These are phyloP conservation scores for Tinea semifulvella DNA, from an alignment of 2,888 invertebrate species.

Conservation along the genomic window DNA sequence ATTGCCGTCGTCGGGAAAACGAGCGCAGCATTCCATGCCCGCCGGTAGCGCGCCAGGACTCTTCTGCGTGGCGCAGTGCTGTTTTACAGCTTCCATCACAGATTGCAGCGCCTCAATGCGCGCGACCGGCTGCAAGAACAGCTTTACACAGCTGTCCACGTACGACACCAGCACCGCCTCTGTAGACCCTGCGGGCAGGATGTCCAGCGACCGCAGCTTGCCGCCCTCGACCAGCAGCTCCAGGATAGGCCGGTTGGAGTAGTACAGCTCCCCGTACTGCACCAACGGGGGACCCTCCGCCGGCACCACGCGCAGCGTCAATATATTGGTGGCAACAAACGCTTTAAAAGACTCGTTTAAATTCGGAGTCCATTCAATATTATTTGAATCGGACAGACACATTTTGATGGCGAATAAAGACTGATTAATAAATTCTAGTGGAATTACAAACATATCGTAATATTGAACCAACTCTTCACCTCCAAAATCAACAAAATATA, in stretches of 20 bases:
- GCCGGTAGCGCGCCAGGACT: conserved; percentile 56
- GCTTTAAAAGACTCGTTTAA: conserved; percentile 77
- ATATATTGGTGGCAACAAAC: conserved; percentile 69
- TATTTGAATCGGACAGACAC: conserved; percentile 75
- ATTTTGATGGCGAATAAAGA: conserved; percentile 81
- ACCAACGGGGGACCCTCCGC: conserved; percentile 76
- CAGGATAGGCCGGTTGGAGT: conserved; percentile 67
- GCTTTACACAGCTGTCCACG: conserved; percentile 75
- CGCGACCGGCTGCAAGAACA: conserved; percentile 75
- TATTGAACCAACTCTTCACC: conserved; percentile 77
- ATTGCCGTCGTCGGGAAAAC: conserved; percentile 79
- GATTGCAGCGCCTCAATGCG: conserved; percentile 68
- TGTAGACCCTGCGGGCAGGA: conserved; percentile 37
- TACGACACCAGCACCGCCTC: conserved; percentile 70
- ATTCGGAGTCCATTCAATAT: conserved; percentile 62
- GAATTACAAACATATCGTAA: conserved; percentile 78
- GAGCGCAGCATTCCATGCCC: conserved; percentile 79
- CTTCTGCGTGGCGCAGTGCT: conserved; percentile 62
- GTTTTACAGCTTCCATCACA: conserved; percentile 73
- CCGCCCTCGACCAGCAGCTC: conserved; percentile 56
- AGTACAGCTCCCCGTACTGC: conserved; percentile 77
- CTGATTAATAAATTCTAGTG: conserved; percentile 74
- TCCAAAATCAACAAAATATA: conserved; percentile 85
- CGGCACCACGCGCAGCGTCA: conserved; percentile 72
- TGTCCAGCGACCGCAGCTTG: conserved; percentile 46